phyloP scores from a whole-genome alignment of 2,797 vertebrate genomes.

The Novumbra hubbsi region DNA sequence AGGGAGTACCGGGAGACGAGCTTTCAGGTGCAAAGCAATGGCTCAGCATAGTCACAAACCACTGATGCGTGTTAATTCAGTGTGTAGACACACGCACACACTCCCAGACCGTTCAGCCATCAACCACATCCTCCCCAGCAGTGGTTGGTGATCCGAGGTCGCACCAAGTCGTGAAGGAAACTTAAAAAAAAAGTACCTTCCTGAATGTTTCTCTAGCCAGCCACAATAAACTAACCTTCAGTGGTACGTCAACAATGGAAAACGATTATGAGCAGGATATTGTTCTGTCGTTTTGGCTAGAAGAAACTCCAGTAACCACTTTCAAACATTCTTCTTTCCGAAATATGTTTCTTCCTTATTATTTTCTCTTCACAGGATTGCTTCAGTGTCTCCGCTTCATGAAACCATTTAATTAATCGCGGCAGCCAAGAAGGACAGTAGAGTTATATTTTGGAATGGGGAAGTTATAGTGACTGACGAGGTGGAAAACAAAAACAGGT shows the following conservation, averaged over 20 bases:
- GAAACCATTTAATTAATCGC: neutral
- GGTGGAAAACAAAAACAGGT: neutral
- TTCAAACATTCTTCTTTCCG: neutral
- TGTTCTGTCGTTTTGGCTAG: neutral
- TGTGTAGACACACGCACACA: constrained; percentile 9
- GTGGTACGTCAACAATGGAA: neutral
- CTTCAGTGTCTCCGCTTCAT: neutral
- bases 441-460: constrained; percentile 2
- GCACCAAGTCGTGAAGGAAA: neutral
- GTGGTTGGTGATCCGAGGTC: constrained; percentile 23
- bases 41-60: no score
- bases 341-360: neutral
- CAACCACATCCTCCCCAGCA: constrained; percentile 44
- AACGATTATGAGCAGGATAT: neutral
- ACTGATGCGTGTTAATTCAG: no score
- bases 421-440: neutral
- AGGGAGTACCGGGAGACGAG: constrained; percentile 50
- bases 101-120: constrained; percentile 26
- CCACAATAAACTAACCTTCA: neutral
- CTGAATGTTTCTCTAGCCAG: neutral
- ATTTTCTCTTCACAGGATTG: neutral
- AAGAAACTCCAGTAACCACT: neutral
- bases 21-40: constrained; percentile 25
- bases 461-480: neutral
- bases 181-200: neutral